Evolutionary conservation across 2,113 vertebrate species (phyloP).

Genomic region (Perca flavescens): DNA sequence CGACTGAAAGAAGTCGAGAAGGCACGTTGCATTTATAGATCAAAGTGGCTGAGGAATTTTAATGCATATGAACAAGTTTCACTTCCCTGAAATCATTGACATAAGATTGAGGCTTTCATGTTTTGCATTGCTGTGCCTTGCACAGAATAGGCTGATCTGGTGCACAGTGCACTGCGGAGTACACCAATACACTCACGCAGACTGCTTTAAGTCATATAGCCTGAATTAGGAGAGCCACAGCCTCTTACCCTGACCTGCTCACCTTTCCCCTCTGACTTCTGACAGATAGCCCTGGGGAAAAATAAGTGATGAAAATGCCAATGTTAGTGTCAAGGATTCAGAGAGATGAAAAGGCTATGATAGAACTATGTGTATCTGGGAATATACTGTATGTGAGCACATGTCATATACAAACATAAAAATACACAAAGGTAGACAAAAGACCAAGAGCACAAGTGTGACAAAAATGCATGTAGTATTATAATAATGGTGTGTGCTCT

Average conservation of each 20-base stretch:
- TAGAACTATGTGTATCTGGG: conserved; percentile 6
- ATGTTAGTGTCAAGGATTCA: conserved; percentile 52
- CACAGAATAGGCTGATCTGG: conserved; percentile 47
- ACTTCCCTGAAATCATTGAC: conserved; percentile 67
- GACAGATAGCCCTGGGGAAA: conserved; percentile 14
- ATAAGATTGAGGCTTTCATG: conserved; percentile 73
- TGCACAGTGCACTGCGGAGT: conserved; percentile 22
- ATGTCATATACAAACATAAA: conserved; percentile 1
- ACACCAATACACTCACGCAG: background rate
- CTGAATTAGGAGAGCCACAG: conserved; percentile 24
- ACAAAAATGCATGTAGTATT: conserved; percentile 42
- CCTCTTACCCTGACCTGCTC: conserved; percentile 23
- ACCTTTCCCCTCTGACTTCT: conserved; percentile 37
- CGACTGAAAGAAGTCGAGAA: conserved; percentile 57
- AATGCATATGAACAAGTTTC: conserved; percentile 73
- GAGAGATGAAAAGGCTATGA: conserved; percentile 34
- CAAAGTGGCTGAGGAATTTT: conserved; percentile 70
- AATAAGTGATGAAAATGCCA: conserved; percentile 40
- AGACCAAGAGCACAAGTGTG: background rate
- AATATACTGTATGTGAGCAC: background rate
- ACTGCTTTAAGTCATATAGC: conserved; percentile 19
- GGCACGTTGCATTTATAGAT: conserved; percentile 75
- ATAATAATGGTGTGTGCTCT: conserved; percentile 35
- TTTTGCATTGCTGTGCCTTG: conserved; percentile 55
- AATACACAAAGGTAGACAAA: background rate